phyloP scores from a whole-genome alignment of 2,888 invertebrate genomes.

The Eupithecia centaureata region DNA sequence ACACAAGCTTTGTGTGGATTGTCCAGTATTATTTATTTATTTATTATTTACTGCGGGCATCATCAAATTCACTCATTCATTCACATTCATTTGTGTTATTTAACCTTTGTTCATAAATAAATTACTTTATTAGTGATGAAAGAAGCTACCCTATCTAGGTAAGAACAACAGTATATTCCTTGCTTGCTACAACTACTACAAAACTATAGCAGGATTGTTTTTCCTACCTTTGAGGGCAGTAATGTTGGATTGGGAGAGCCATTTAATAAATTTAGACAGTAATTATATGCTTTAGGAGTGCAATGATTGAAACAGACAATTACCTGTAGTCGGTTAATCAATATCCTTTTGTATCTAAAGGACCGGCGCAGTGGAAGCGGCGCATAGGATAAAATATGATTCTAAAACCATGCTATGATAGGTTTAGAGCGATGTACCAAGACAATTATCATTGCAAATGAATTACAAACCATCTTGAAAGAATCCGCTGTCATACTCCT shows the following conservation, averaged over 20 bases:
- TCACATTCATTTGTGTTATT: no score
- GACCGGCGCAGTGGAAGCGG: neutral
- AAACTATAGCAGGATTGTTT: neutral
- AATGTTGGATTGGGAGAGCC: neutral
- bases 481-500: slow-evolving; percentile 66
- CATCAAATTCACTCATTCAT: no score
- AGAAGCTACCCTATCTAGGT: no score
- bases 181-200: no score
- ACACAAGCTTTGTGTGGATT: no score
- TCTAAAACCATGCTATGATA: neutral
- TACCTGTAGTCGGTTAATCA: neutral
- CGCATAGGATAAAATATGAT: neutral
- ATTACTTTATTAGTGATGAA: no score
- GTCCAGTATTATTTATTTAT: no score
- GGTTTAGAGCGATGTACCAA: neutral
- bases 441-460: neutral
- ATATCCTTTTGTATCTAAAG: neutral
- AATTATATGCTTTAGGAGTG: neutral
- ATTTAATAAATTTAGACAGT: neutral
- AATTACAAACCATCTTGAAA: slow-evolving; percentile 61
- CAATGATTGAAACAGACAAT: neutral
- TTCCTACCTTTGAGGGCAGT: neutral
- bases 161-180: no score
- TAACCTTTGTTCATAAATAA: no score
- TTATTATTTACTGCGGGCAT: no score